Conservation (phyloP, 2,888 invertebrate species). For the Peribatodes rhomboidaria region DNA sequence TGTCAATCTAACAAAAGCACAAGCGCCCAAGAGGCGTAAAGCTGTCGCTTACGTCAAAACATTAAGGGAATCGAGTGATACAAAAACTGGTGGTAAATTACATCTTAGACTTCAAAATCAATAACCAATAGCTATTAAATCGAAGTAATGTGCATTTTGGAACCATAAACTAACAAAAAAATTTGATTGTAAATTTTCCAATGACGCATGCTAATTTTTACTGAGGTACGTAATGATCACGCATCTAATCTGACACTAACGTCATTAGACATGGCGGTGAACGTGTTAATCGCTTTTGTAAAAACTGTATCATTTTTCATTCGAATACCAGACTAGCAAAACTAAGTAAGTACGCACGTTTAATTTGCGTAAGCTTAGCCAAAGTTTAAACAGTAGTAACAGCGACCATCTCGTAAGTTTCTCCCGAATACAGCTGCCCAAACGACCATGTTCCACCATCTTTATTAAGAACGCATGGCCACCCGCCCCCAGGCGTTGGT, state of each 20-base stretch:
- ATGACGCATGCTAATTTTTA: background rate
- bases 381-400: background rate
- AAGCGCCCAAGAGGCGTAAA: too few species aligned
- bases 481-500: slow-evolving; percentile 83
- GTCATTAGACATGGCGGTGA: background rate
- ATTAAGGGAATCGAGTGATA: too few species aligned
- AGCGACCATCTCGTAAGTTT: slow-evolving; percentile 36
- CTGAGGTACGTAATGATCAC: background rate
- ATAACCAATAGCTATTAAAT: too few species aligned
- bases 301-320: background rate
- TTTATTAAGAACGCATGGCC: slow-evolving; percentile 85
- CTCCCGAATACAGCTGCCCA: slow-evolving; percentile 55
- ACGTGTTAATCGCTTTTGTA: too few species aligned
- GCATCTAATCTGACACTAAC: background rate
- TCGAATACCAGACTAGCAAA: background rate
- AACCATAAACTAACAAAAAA: too few species aligned
- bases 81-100: too few species aligned
- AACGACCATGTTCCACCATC: slow-evolving; percentile 80
- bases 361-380: background rate
- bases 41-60: too few species aligned
- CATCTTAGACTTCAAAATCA: too few species aligned
- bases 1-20: too few species aligned
- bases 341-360: too few species aligned
- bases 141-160: too few species aligned
- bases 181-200: background rate